A percentile compares a stretch with the other conserved stretches of the same genome.
These are phyloP conservation scores for Cephalopachus bancanus DNA, from an alignment of 2,797 vertebrate species.

Conservation along the genomic window DNA sequence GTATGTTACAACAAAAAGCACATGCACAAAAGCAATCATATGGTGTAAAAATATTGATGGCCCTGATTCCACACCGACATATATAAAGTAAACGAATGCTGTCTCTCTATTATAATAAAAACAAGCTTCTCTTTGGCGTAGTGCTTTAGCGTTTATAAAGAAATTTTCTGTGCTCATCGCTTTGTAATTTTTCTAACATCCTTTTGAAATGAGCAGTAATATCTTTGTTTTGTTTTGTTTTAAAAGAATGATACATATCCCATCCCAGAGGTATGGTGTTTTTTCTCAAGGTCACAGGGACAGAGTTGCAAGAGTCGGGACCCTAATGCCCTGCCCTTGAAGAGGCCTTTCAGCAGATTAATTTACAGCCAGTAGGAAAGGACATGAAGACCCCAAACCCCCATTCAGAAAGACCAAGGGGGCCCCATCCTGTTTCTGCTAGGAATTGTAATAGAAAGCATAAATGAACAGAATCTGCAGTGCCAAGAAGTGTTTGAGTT, in stretches of 20 bases:
- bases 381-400: not conserved
- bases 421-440: not conserved
- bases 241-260: not conserved
- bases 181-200: constrained; percentile 48
- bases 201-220: not conserved
- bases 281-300: not conserved
- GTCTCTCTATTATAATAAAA: not conserved
- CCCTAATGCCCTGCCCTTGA: rapidly evolving
- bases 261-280: not conserved
- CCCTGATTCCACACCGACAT: not conserved
- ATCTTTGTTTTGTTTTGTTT: not conserved
- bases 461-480: constrained; percentile 53
- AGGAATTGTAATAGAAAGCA: constrained; percentile 55
- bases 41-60: constrained; percentile 5
- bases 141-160: constrained; percentile 33
- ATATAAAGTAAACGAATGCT: constrained; percentile 55
- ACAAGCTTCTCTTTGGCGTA: not conserved
- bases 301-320: not conserved
- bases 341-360: not conserved
- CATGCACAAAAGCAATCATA: not conserved
- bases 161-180: not conserved
- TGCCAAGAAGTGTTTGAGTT: constrained; percentile 58
- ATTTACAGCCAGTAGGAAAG: not conserved
- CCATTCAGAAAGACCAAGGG: not conserved
- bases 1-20: not conserved